These are phyloP conservation scores for Tupaia chinensis DNA, from an alignment of 2,113 vertebrate species.

Conservation along the genomic window DNA sequence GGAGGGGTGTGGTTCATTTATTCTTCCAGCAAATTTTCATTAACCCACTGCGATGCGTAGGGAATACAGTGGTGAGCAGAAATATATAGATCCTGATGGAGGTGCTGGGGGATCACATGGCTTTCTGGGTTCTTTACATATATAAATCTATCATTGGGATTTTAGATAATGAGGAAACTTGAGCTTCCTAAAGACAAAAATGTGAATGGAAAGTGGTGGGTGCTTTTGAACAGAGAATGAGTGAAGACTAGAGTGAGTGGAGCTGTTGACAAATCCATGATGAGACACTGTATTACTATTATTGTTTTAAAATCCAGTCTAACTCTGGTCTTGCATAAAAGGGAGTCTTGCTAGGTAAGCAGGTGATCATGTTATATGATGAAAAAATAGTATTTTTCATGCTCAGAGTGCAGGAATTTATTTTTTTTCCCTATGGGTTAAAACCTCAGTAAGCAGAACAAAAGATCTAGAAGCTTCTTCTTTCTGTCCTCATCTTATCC, in stretches of 20 bases:
- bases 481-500: background rate
- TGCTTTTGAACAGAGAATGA: background rate
- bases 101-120: background rate
- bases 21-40: background rate
- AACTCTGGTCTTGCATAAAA: background rate
- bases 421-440: background rate
- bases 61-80: background rate
- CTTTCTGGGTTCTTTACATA: background rate
- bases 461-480: background rate
- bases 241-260: background rate
- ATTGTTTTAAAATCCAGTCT: background rate
- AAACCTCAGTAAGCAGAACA: background rate
- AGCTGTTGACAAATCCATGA: background rate
- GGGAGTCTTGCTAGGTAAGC: background rate
- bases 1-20: background rate
- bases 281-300: background rate
- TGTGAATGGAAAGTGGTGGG: background rate
- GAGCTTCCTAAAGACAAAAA: background rate
- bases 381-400: background rate
- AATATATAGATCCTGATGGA: background rate
- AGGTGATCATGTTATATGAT: background rate
- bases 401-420: background rate
- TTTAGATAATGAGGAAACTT: background rate
- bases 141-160: background rate
- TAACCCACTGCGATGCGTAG: background rate